Conservation (phyloP, 2,113 vertebrate genomes). For the Pipa parva region DNA sequence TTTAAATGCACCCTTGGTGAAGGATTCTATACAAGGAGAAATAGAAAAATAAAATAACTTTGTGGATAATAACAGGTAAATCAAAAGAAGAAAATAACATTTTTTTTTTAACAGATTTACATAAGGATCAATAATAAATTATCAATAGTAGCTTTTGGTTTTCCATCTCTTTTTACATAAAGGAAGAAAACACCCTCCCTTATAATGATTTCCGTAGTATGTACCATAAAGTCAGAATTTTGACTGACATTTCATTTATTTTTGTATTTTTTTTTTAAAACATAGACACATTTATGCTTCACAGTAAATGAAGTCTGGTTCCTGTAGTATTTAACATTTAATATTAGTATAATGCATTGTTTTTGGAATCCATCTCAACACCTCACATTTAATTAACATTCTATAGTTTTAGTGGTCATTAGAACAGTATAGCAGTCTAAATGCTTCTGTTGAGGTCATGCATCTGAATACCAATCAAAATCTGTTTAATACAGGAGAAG, state of each 20-base stretch:
- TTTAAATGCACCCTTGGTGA: too few relatives aligned
- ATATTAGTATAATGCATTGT: slow-evolving; percentile 33
- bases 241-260: slow-evolving; percentile 36
- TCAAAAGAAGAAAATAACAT: too few relatives aligned
- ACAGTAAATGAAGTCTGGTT: slow-evolving; percentile 47
- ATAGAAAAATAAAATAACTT: too few relatives aligned
- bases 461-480: slow-evolving; percentile 49
- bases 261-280: slow-evolving; percentile 20
- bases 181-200: too few relatives aligned
- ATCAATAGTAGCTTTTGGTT: too few relatives aligned
- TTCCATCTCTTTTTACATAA: too few relatives aligned
- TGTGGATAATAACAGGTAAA: too few relatives aligned
- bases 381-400: slow-evolving; percentile 33
- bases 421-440: slow-evolving; percentile 43
- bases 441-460: slow-evolving; percentile 43
- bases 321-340: slow-evolving; percentile 25
- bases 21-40: too few relatives aligned
- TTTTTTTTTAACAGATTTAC: too few relatives aligned
- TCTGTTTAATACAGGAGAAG: slow-evolving; percentile 28
- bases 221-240: too few relatives aligned
- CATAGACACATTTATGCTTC: slow-evolving; percentile 26
- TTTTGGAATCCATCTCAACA: slow-evolving; percentile 35
- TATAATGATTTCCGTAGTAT: too few relatives aligned
- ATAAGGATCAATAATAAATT: too few relatives aligned
- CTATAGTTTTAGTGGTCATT: slow-evolving; percentile 46